Evolutionary conservation across 2,113 vertebrate genomes (phyloP).

Genomic region (Haemorhous mexicanus): DNA sequence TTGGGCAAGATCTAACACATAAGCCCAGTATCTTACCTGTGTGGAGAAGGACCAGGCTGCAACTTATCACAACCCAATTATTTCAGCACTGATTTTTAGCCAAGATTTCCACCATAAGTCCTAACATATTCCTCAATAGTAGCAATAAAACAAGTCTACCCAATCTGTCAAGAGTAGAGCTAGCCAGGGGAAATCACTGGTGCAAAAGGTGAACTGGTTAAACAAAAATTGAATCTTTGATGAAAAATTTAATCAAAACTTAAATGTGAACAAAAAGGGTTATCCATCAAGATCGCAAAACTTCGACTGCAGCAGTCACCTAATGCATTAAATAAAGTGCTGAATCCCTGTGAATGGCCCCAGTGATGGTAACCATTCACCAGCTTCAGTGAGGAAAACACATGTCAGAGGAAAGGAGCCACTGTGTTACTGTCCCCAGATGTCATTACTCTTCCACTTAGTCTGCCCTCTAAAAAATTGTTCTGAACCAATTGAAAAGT

Average conservation of each 20-base stretch:
- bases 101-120: not conserved
- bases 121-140: not conserved
- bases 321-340: not conserved
- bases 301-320: not conserved
- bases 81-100: not conserved
- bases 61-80: not conserved
- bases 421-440: not conserved
- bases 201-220: not conserved
- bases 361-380: not conserved
- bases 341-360: not conserved
- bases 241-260: conserved; percentile 45
- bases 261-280: conserved; percentile 1
- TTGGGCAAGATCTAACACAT: not conserved
- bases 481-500: not conserved
- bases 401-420: not conserved
- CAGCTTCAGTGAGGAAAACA: not conserved
- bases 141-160: not conserved
- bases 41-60: not conserved
- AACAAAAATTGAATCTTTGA: conserved; percentile 28
- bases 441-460: not conserved
- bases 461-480: not conserved
- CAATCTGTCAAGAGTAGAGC: not conserved
- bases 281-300: not conserved
- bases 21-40: not conserved
- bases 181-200: not conserved